A percentile compares a stretch with the other conserved stretches of the same genome.
phyloP scores from a whole-genome alignment of 2,113 vertebrate genomes.

The Hydrochoerus hydrochaeris region DNA sequence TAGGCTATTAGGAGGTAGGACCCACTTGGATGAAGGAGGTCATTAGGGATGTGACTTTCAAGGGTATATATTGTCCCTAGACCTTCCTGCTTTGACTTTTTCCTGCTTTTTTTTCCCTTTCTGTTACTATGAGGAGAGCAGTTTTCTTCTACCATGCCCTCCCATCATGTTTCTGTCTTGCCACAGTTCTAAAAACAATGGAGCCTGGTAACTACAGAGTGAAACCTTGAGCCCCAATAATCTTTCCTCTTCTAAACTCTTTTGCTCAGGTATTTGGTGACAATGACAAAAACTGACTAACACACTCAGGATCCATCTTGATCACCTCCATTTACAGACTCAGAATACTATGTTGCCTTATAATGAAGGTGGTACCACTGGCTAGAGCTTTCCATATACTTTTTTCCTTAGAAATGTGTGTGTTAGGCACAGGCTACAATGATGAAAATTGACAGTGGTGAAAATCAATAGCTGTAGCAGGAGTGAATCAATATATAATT shows the following conservation, averaged over 20 bases:
- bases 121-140: too few relatives aligned
- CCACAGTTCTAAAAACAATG: background rate
- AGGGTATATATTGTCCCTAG: background rate
- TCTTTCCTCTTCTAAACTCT: background rate
- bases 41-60: background rate
- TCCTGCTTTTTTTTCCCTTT: background rate
- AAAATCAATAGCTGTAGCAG: background rate
- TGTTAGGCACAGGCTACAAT: background rate
- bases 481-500: constrained; percentile 68
- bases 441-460: constrained; percentile 29
- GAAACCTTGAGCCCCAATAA: background rate
- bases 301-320: background rate
- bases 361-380: background rate
- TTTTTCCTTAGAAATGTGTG: constrained; percentile 30
- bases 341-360: background rate
- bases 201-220: background rate
- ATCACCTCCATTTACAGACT: background rate
- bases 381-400: background rate
- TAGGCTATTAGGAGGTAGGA: background rate
- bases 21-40: background rate
- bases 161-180: background rate
- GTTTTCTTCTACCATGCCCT: background rate
- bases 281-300: background rate
- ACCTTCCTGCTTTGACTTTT: background rate
- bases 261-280: background rate